A percentile compares a stretch with the other conserved stretches of the same genome.
phyloP scores from a whole-genome alignment of 2,888 invertebrate genomes.

The Caenorhabditis zanzibari region DNA sequence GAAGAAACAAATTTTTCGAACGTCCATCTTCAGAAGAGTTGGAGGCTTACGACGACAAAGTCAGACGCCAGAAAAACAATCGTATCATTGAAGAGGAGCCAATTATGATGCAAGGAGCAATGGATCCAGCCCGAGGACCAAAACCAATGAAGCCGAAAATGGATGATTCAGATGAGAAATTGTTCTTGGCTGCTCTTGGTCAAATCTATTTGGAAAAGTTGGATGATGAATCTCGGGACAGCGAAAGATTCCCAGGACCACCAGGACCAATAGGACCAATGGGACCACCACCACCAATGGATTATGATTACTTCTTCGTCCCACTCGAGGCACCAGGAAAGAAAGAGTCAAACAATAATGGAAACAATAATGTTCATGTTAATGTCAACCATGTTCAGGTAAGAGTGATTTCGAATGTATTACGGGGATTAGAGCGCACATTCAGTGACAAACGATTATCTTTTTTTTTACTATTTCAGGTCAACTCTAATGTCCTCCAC shows the following conservation, averaged over 20 bases:
- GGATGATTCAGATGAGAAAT: conserved; percentile 51
- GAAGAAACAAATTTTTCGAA: conserved; percentile 44
- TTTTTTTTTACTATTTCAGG: neutral
- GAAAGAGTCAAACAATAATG: conserved; percentile 52
- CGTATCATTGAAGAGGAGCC: conserved; percentile 29
- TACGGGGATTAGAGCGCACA: neutral
- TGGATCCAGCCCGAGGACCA: conserved; percentile 9
- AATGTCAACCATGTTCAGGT: conserved; percentile 61
- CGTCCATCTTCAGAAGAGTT: conserved; percentile 59
- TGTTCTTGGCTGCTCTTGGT: conserved; percentile 48
- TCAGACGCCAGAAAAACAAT: conserved; percentile 32
- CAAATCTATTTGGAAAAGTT: conserved; percentile 47
- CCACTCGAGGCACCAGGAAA: conserved; percentile 12
- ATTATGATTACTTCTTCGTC: conserved; percentile 40
- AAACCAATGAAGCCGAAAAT: conserved; percentile 33
- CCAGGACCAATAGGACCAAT: conserved; percentile 42
- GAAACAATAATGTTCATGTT: conserved; percentile 59
- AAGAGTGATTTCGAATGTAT: neutral
- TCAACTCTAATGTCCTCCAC: conserved; percentile 50
- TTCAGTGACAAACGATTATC: neutral
- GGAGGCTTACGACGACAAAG: conserved; percentile 49
- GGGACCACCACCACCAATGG: conserved; percentile 43
- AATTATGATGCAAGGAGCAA: conserved; percentile 28
- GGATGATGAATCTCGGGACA: conserved; percentile 11
- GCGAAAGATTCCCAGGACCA: conserved; percentile 30